Evolutionary conservation across 2,113 vertebrate species (phyloP), one percentile per base, ranked within the genome.

Genomic region (Isichthys henryi): DNA sequence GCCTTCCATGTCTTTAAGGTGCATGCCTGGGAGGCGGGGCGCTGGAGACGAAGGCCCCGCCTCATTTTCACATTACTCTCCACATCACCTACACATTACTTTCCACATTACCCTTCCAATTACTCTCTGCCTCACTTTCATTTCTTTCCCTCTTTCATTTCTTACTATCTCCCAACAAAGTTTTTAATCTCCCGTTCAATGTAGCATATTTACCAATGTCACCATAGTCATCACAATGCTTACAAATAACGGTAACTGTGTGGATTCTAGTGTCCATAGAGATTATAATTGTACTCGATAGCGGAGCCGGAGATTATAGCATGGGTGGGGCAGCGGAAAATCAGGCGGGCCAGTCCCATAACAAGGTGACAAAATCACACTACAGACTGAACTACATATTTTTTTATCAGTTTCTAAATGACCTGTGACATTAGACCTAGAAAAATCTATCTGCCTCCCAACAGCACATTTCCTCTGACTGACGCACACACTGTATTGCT

Each of bases 1-100:
- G 98, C 98, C 11, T 99, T 99, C 92, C 98, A 99, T 0, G 98
- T 99, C 90, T 99, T 99, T 92, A 99, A 99, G 98, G 98, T 99
- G 90, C 92, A 31, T 31, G 62, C 66, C 66, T 31, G 1, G 23
- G 27, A 10, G 23, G 66, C 66, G 27, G 27, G 66, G n/a, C 7
- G 3, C 27, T 70, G 10, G n/a, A 27, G 27, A n/a, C 10, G 2
- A 13, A 13, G n/a, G 27, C 27, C 66, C 62, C 19, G 53, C 53
- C 53, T 23, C 53, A 21, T 56, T 19, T 56, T 21, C 56, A 58
- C 56, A 58, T 58, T n/a, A 23, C 53, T 58, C 56, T n/a, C 56
- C 52, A 56, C 52, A 56, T 19, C 8, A 23, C 56, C 23, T 58
- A 21, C 56, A n/a, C 21, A n/a, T 58, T 9, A 23, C 56, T 48